Evolutionary conservation across 2,113 vertebrate genomes (phyloP).

Genomic region (Crypturellus undulatus): DNA sequence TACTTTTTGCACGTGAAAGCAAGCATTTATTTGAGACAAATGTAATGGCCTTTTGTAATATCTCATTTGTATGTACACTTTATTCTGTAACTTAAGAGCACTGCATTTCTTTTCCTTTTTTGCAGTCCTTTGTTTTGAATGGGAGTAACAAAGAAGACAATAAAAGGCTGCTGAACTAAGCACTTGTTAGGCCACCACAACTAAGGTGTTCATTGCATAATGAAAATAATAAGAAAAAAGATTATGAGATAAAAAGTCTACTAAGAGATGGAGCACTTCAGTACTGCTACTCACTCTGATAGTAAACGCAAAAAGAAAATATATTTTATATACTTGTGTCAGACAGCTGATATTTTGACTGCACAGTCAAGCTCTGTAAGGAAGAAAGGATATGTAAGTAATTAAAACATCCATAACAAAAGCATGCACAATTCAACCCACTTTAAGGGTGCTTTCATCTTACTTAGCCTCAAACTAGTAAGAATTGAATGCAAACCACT

Average conservation of each 20-base stretch:
- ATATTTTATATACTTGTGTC: neutral
- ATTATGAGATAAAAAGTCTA: neutral
- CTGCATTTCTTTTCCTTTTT: rapidly evolving
- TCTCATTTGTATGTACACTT: neutral
- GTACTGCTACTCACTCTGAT: neutral
- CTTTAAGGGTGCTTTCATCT: neutral
- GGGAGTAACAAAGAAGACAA: neutral
- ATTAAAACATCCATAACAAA: neutral
- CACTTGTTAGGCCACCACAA: neutral
- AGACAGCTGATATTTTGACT: neutral
- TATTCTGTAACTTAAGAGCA: neutral
- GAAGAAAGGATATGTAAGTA: neutral
- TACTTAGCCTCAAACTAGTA: neutral
- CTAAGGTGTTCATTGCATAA: neutral
- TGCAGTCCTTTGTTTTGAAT: neutral
- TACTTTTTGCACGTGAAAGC: neutral
- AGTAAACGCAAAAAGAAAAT: neutral
- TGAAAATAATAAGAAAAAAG: neutral
- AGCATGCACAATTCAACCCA: neutral
- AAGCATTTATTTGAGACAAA: neutral
- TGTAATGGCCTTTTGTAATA: neutral
- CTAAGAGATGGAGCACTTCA: neutral
- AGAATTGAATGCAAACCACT: neutral
- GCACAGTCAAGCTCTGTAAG: neutral
- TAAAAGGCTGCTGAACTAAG: neutral